phyloP scores from a whole-genome alignment of 2,888 invertebrate species.

The Nycteola revayana region DNA sequence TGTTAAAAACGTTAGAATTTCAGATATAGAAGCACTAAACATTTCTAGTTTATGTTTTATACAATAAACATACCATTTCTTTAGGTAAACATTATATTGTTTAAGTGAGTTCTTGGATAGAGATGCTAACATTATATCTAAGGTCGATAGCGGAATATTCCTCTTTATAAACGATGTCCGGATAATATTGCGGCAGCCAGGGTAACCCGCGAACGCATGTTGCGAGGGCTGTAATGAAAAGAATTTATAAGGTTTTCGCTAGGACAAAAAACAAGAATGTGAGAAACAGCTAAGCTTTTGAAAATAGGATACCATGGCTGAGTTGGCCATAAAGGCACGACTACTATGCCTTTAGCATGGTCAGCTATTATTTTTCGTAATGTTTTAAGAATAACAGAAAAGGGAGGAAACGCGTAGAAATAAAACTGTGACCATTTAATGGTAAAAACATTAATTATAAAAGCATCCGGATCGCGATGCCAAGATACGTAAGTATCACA shows the following conservation, averaged over 20 bases:
- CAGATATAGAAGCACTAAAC: background rate
- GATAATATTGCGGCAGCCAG: constrained; percentile 6
- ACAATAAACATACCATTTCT: constrained; percentile 6
- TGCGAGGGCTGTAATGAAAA: background rate
- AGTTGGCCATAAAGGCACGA: background rate
- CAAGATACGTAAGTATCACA: constrained; percentile 5
- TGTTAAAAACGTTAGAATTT: background rate
- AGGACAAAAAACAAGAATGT: background rate
- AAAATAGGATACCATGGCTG: too few relatives aligned
- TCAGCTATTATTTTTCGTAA: background rate
- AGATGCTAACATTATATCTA: background rate
- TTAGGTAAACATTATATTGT: background rate
- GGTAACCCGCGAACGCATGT: constrained; percentile 1
- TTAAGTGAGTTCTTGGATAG: background rate
- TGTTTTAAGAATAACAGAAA: background rate
- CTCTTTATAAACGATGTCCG: background rate
- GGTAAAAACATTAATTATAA: constrained; percentile 1
- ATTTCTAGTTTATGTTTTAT: background rate
- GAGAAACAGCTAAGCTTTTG: background rate
- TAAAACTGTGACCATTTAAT: background rate
- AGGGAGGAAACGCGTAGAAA: constrained; percentile 4
- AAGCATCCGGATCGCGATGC: constrained; percentile 1
- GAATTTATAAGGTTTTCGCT: background rate
- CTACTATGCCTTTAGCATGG: background rate
- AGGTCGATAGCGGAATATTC: background rate